Base-by-base conservation (phyloP, 2,113 vertebrate species). In the Chloebia gouldiae region DNA sequence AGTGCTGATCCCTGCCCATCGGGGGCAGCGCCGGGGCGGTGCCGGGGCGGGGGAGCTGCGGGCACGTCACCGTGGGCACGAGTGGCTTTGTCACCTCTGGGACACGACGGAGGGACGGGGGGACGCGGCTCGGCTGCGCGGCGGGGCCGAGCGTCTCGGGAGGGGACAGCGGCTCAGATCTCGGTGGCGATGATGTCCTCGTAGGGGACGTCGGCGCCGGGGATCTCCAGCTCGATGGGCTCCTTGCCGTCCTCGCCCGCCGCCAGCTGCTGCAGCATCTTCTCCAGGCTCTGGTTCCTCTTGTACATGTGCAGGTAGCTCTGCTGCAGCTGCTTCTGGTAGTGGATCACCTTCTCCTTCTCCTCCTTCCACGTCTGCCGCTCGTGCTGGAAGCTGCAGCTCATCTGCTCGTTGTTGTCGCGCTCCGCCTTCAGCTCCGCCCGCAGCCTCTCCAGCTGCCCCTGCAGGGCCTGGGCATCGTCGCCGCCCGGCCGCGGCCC, bases 251-350 rank as follows among this genome's bases (percentile, higher is more conserved):
- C 98, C 45, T 99, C 98, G 44, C 98, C 99, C 0, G 97, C 95
- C 0, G 98, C 98, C 47, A 99, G 96, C 95, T 99, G 99, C 96
- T 98, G 98, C 77, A 99, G 98, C 94, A 98, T 98, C 93, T 98
- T 98, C 98, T 99, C 99, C 95, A 99, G 97, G 86, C 98, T 99
- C 96, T 98, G 98, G 97, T 99, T 99, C 95, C 99, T 99, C 97
- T 98, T 99, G 98, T 99, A 98, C 99, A 99, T 98, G 96, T 99
- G 99, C 95, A 99, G 92, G 97, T 99, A 99, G 97, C 99, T 99
- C 97, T 99, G 98, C 97, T 99, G 99, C 69, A 99, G 98, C 98
- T 99, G 99, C 96, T 98, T 99, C 97, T 99, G 99, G 96, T 99
- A 99, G 45, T 98, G 98, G 87, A 99, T 99, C 87, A 99, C 99